Base-by-base conservation (phyloP, 2,113 vertebrate genomes). In the Lophotis ruficrista region DNA sequence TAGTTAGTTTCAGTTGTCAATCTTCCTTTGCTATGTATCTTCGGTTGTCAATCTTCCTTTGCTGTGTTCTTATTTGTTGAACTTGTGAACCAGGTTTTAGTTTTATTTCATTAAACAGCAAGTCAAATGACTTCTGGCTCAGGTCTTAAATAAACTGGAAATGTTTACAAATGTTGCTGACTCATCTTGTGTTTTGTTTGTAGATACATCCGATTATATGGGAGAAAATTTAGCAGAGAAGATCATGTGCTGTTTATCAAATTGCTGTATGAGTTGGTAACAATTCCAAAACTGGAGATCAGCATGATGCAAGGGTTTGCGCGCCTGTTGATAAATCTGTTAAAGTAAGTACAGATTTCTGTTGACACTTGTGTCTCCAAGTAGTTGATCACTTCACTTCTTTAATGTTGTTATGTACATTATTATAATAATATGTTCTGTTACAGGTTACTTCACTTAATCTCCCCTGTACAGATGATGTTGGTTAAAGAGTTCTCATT, bases 221-320 rank as follows among this genome's bases (percentile, higher is more conserved):
- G 99, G n/a, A 98, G 99, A 82, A 99, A 99, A 97, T 99, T 99
- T 97, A 99, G 98, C 98, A 99, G 99, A 98, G 99, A 99, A 98
- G 99, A 99, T 98, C 99, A 99, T 88, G 99, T 99, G 92, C 98
- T 99, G 90, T 99, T 99, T 88, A 98, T 99, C 98, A 99, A 99
- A 94, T 96, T 99, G 89, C 95, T 99, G 48, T 99, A 99, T 4
- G 99, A 99, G 97, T 98, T 99, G 98, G 99, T 99, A 95, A 99
- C 99, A 15, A 99, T 99, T 96, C 99, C 99, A 56, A 99, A 98
- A 94, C 98, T 99, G 97, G 99, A 99, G 98, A 99, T 99, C 98
- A 99, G 99, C 97, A 99, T 99, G 99, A 99, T 99, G 99, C 99
- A 99, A 96, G 99, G 99, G 83, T 99, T 99, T 96, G 98, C 99